Evolutionary conservation across 2,113 vertebrate species (phyloP).

Genomic region (Anguilla japonica): DNA sequence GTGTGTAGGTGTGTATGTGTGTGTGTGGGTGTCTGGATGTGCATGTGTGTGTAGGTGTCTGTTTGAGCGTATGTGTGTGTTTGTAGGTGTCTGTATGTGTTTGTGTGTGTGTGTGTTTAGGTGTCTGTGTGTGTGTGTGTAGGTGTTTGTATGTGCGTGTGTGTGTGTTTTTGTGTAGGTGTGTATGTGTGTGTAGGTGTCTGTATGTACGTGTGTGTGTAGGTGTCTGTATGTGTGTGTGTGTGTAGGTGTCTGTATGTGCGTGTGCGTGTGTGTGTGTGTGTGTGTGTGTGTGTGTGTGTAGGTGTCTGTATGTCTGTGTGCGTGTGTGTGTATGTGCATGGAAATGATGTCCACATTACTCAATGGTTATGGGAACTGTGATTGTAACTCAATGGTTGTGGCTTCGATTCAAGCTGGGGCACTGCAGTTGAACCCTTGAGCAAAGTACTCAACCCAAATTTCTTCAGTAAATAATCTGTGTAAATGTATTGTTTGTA

Average conservation of each 20-base stretch:
- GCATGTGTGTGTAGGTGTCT: not conserved
- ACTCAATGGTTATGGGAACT: too few relatives aligned
- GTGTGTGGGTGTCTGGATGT: not conserved
- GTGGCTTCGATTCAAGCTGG: too few relatives aligned
- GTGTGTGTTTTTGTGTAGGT: not conserved
- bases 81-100: not conserved
- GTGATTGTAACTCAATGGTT: too few relatives aligned
- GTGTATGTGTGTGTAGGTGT: not conserved
- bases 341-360: not conserved
- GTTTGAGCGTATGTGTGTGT: not conserved
- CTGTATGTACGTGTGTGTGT: not conserved
- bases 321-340: constrained; percentile 24
- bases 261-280: not conserved
- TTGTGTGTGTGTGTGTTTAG: not conserved
- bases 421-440: too few relatives aligned
- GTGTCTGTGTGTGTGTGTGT: not conserved
- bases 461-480: too few relatives aligned
- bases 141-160: not conserved
- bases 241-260: not conserved
- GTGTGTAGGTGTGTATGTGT: not conserved
- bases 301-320: not conserved
- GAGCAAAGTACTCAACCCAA: too few relatives aligned
- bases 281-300: not conserved
- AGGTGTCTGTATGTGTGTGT: constrained; percentile 19
- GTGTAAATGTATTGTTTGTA: too few relatives aligned